Conservation (phyloP, 2,888 invertebrate species). For the Harmothoe impar region DNA sequence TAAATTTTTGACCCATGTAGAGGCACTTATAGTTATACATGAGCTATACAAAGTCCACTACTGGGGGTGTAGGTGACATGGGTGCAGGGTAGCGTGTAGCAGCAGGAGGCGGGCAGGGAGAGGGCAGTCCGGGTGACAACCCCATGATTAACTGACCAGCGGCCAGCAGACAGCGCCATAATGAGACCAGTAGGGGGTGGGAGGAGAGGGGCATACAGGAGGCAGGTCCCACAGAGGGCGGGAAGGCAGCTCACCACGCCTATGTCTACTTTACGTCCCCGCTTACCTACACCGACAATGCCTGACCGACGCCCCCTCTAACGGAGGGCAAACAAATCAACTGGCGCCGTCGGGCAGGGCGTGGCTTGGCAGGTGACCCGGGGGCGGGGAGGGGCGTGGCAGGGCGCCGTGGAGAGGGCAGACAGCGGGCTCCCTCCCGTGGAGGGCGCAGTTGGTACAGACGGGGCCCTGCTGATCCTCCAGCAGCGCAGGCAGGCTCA, state of each 20-base stretch:
- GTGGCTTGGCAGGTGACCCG: neutral
- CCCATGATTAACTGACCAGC: slow-evolving; percentile 47
- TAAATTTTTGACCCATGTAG: too few relatives aligned
- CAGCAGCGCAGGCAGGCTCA: neutral
- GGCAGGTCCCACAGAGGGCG: neutral
- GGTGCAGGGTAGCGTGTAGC: too few relatives aligned
- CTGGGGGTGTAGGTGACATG: too few relatives aligned
- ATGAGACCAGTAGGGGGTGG: slow-evolving; percentile 38
- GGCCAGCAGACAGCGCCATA: slow-evolving; percentile 36
- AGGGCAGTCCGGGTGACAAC: slow-evolving; percentile 9
- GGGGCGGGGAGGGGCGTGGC: neutral
- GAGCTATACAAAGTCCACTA: too few relatives aligned
- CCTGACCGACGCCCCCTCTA: neutral
- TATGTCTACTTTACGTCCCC: neutral
- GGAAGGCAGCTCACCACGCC: neutral
- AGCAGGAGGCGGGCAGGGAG: neutral
- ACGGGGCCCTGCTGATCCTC: slow-evolving; percentile 15
- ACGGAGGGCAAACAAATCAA: slow-evolving; percentile 47
- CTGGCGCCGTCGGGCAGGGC: slow-evolving; percentile 2
- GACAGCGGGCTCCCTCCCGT: neutral
- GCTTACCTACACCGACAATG: neutral
- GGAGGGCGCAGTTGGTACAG: neutral
- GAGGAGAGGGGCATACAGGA: neutral
- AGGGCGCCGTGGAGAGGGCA: neutral
- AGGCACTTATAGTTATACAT: too few relatives aligned